These are phyloP conservation scores for Balearica regulorum DNA, from an alignment of 2,797 vertebrate genomes.

Conservation along the genomic window DNA sequence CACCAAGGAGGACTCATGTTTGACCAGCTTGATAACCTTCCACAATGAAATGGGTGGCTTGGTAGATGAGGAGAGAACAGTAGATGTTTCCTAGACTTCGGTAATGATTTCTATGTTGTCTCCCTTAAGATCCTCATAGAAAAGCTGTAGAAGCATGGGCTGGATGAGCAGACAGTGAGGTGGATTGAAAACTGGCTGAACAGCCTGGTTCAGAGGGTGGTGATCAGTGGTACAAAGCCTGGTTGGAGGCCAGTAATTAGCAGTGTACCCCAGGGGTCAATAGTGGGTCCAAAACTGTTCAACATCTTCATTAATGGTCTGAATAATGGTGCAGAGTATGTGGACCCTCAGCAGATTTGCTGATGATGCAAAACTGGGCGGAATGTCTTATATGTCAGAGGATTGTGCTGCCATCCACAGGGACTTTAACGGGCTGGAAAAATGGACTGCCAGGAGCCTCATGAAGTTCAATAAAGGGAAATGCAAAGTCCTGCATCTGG, in stretches of 20 bases:
- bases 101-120: neutral
- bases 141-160: neutral
- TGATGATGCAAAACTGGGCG: neutral
- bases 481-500: neutral
- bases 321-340: neutral
- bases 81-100: neutral
- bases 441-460: neutral
- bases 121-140: neutral
- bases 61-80: neutral
- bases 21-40: neutral
- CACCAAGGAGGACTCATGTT: neutral
- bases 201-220: neutral
- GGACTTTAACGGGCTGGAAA: neutral
- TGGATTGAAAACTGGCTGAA: neutral
- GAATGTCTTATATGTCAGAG: neutral
- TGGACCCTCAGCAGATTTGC: neutral
- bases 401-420: neutral
- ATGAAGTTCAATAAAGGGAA: neutral
- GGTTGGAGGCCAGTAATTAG: neutral
- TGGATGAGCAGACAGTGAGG: neutral
- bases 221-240: neutral
- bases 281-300: rapidly evolving
- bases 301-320: neutral
- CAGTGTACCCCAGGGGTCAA: neutral
- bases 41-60: neutral